Evolutionary conservation across 2,888 invertebrate species (phyloP), one percentile per base, ranked within the genome.

Genomic region (Halictus quadricinctus): DNA sequence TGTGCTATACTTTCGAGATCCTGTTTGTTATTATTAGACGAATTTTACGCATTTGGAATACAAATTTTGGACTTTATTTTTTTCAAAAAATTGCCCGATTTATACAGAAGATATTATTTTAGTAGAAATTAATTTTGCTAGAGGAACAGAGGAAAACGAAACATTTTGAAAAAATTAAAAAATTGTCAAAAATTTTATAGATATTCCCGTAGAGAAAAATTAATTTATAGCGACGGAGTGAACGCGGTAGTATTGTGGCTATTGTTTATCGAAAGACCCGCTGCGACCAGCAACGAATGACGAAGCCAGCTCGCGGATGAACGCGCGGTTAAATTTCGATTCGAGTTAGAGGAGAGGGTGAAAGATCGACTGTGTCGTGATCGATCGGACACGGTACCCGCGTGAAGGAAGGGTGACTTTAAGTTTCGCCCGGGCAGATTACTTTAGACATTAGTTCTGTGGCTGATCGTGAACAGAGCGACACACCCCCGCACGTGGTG

Each of bases 321-420:
- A 76, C 77, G 79, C 87, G 81, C 76, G 84, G 84, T 78, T 81
- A 76, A 80, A 83, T 86, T 85, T 86, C 84, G 86, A 81, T 79
- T 70, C 83, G 66, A 66, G 18, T 18, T 66, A 29, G 66, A 41
- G 66, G 83, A 80, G 81, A 80, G 84, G 84, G 84, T 75, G 78
- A 84, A 78, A 54, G 92, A 93, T 92, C 92, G 92, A 91, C 91
- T 91, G 93, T 92, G 92, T 93, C 92, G 88, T 93, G 93, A 94
- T 94, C 93, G 94, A 94, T 94, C 94, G 94, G 94, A 93, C 93
- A 93, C 93, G 92, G 93, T 94, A 93, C 94, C 94, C 93, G 93
- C 81, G 89, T 77, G 90, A 86, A 91, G 88, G 87, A 92, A 93
- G 93, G 93, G 92, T 93, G 93, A 92, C 92, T 92, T 91, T 86